Percentiles rank a stretch among this genome's conserved stretches.
phyloP scores from a whole-genome alignment of 2,888 invertebrate species.

The Sinhomidia bicolor region DNA sequence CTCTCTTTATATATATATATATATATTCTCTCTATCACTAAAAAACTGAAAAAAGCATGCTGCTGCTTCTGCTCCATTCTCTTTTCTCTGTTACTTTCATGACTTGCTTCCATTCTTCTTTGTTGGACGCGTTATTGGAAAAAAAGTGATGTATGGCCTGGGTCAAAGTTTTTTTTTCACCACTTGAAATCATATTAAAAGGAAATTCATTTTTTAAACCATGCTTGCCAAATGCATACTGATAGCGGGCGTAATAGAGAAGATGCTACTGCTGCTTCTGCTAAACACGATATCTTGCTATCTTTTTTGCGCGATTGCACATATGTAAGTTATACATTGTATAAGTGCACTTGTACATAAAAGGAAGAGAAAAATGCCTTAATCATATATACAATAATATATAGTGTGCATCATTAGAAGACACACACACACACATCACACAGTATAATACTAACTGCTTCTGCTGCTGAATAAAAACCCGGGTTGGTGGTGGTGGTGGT shows the following conservation, averaged over 20 bases:
- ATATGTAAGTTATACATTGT: neutral
- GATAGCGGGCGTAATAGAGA: neutral
- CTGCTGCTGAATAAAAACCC: slow-evolving; percentile 46
- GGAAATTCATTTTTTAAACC: slow-evolving; percentile 62
- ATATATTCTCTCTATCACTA: slow-evolving; percentile 3
- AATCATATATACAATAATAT: too few relatives aligned
- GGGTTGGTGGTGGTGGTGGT: neutral
- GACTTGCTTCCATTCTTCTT: slow-evolving; percentile 69
- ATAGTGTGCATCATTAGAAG: slow-evolving; percentile 14
- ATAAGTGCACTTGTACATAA: neutral
- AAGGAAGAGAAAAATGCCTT: neutral
- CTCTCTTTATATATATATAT: too few relatives aligned
- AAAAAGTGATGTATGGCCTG: slow-evolving; percentile 74
- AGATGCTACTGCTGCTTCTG: slow-evolving; percentile 6
- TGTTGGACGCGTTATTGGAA: slow-evolving; percentile 70
- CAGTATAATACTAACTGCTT: neutral
- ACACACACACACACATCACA: too few relatives aligned
- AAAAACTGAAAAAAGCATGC: slow-evolving; percentile 42
- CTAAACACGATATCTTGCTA: neutral
- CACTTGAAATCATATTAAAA: slow-evolving; percentile 74
- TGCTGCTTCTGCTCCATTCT: neutral
- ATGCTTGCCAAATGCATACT: slow-evolving; percentile 57
- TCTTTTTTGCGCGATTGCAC: neutral
- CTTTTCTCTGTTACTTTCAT: slow-evolving; percentile 35
- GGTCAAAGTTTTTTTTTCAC: slow-evolving; percentile 72